Base-by-base conservation (phyloP, 2,888 invertebrate species). In the Camponotus fellah region DNA sequence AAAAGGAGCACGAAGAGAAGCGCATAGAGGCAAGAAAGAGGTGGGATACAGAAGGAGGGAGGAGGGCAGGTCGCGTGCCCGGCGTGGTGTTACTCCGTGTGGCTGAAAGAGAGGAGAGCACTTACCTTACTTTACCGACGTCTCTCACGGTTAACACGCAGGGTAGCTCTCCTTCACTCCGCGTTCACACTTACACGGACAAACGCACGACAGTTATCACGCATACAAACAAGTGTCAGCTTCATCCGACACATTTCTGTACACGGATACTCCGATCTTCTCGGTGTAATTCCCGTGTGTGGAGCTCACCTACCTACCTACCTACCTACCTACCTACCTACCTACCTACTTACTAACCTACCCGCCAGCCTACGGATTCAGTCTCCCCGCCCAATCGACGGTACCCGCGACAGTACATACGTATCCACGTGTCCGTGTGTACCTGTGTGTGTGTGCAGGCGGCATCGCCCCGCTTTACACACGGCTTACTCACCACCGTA, bases 1-100 rank as follows among this genome's bases (percentile, higher is more conserved):
- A 68, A 66, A 66, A 80, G 84, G 81, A 76, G 74, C 89, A 82
- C 69, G 58, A 75, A 71, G 86, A 88, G 68, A 66, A 64, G 58
- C 46, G 79, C 56, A 68, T 56, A 21, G 87, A 77, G 80, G 81
- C 62, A 65, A 43, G 46, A 66, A 82, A 79, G 86, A 85, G 81
- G 74, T 85, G 10, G 2, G 86, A 69, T 71, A 82, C 76, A 46
- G 77, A 43, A 77, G 60, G 68, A 66, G 84, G 91, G 88, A 91
- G 91, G 92, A 92, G 91, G 92, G 91, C 92, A 93, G 93, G 94
- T 94, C 94, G 94, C 94, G 94, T 94, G 94, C 94, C 94, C 94
- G 93, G 93, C 94, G 91, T 93, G 94, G 92, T 93, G 93, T 93
- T 93, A 88, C 92, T 92, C 86, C 89, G 87, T 85, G 85, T 85